These are phyloP conservation scores for Mormoops blainvillei DNA, from an alignment of 2,113 vertebrate genomes.

Conservation along the genomic window DNA sequence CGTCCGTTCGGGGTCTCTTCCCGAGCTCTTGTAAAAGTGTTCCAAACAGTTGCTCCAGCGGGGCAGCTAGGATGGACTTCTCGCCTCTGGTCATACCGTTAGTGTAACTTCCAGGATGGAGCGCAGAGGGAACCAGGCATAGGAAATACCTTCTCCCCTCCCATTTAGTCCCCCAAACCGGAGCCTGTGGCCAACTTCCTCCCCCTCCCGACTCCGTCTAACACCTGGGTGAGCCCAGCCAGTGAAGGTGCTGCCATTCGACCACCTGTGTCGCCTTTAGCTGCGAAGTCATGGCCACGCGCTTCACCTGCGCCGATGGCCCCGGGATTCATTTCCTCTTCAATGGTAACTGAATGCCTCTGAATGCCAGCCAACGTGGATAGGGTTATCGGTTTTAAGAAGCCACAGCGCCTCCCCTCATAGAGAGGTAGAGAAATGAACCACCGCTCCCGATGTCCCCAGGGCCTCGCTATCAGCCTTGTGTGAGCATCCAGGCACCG, in stretches of 20 bases:
- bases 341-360: background rate
- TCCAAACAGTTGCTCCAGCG: background rate
- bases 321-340: background rate
- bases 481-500: background rate
- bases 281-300: background rate
- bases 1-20: background rate
- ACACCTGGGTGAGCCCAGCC: background rate
- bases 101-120: background rate
- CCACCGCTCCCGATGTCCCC: fast-evolving
- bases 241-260: background rate
- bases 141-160: background rate
- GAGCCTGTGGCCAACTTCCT: background rate
- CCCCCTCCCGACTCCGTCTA: background rate
- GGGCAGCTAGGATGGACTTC: background rate
- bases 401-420: background rate
- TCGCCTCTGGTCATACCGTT: background rate
- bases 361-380: fast-evolving
- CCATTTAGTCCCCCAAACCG: background rate
- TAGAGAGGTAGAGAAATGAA: background rate
- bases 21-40: background rate
- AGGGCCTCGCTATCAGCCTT: background rate
- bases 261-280: background rate
- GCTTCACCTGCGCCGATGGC: background rate
- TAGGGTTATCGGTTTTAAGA: fast-evolving
- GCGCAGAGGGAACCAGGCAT: background rate